Evolutionary conservation across 2,888 invertebrate species (phyloP).

Genomic region (Leucania comma): DNA sequence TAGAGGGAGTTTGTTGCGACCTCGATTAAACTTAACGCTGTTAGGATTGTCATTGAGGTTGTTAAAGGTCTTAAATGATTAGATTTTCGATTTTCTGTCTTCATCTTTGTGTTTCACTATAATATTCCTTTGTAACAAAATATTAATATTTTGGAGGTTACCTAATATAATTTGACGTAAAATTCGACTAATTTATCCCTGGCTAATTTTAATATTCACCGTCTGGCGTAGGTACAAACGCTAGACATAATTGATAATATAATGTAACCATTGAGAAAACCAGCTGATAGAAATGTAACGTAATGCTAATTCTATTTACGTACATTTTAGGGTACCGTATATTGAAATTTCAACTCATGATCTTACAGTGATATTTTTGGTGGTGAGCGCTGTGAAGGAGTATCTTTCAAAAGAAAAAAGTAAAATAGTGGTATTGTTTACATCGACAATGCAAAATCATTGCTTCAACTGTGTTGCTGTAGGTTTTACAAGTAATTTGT

Average conservation of each 20-base stretch:
- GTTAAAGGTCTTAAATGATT: conserved; percentile 33
- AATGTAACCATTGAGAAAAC: conserved; percentile 2
- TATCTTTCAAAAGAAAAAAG: no score
- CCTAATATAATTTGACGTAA: conserved; percentile 28
- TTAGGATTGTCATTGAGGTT: conserved; percentile 14
- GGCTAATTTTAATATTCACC: conserved; percentile 26
- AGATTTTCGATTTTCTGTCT: conserved; percentile 17
- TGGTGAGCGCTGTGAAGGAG: no score
- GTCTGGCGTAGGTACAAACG: neutral
- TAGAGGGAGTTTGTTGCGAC: conserved; percentile 34
- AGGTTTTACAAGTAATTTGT: no score
- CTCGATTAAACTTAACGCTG: conserved; percentile 43
- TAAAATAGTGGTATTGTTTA: no score
- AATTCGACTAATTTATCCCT: conserved; percentile 37
- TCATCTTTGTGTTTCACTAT: conserved; percentile 12
- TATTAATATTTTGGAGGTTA: conserved; percentile 3
- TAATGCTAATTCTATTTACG: conserved; percentile 11
- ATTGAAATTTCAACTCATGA: no score
- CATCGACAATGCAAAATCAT: no score
- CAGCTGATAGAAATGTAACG: conserved; percentile 17
- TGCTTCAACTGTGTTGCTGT: no score
- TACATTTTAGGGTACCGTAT: no score
- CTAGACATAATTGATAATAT: conserved; percentile 26
- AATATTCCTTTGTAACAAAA: conserved; percentile 21
- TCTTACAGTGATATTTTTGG: no score